A percentile compares a stretch with the other conserved stretches of the same genome.
These are phyloP conservation scores for Lydus trimaculatus DNA, from an alignment of 2,888 invertebrate species.

Conservation along the genomic window DNA sequence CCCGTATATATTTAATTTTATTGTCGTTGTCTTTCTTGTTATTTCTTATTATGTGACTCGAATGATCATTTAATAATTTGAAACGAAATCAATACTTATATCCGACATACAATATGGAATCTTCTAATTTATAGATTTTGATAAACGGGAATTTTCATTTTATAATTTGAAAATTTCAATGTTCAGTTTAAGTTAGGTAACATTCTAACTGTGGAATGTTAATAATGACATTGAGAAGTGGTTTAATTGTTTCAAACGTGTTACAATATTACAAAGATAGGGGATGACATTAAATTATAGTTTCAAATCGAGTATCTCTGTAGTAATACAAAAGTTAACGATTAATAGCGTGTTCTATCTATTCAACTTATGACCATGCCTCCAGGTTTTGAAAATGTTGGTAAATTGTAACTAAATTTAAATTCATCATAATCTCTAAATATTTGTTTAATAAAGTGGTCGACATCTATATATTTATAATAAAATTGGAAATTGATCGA, in stretches of 20 bases:
- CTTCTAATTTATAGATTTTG: slow-evolving; percentile 9
- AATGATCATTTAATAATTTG: not conserved
- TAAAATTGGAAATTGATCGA: slow-evolving; percentile 2
- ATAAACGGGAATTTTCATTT: slow-evolving; percentile 6
- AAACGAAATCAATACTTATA: not conserved
- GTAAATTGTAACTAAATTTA: not conserved
- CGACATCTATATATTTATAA: too few species aligned
- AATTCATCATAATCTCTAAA: not conserved
- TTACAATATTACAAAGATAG: slow-evolving; percentile 30
- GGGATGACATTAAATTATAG: slow-evolving; percentile 29
- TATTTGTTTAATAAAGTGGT: too few species aligned
- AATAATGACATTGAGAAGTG: slow-evolving; percentile 33
- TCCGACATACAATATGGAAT: not conserved
- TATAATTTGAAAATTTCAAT: slow-evolving; percentile 9
- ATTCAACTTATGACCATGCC: slow-evolving; percentile 23
- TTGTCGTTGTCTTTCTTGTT: not conserved
- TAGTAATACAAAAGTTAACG: slow-evolving; percentile 29
- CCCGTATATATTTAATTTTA: not conserved
- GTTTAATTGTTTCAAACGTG: slow-evolving; percentile 31
- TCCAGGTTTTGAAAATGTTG: not conserved
- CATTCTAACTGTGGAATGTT: slow-evolving; percentile 30
- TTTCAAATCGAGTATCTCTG: slow-evolving; percentile 23
- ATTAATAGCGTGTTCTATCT: slow-evolving; percentile 22
- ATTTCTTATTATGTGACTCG: not conserved
- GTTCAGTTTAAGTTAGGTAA: slow-evolving; percentile 22